These are phyloP conservation scores for Mesoclemmys tuberculata DNA, from an alignment of 2,113 vertebrate species.

Conservation along the genomic window DNA sequence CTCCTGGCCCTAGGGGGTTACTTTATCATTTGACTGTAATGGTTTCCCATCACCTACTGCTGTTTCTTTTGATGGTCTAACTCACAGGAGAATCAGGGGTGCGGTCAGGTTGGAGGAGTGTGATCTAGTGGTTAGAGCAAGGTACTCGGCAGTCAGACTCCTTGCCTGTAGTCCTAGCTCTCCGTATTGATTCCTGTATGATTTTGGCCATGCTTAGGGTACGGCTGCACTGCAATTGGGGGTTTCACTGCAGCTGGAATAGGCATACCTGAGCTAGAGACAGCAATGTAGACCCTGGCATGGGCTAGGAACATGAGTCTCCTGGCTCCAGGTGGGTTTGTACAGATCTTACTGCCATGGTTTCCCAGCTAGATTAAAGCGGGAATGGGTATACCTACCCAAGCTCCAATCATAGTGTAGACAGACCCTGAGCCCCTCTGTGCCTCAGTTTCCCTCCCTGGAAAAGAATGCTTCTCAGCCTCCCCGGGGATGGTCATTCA, in stretches of 20 bases:
- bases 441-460: neutral
- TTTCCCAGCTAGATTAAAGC: neutral
- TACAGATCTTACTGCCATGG: neutral
- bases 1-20: neutral
- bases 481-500: neutral
- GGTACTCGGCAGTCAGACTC: neutral
- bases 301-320: neutral
- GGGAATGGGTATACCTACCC: neutral
- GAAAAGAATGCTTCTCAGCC: neutral
- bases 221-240: neutral
- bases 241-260: neutral
- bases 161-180: neutral
- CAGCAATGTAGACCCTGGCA: neutral
- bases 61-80: neutral
- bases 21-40: neutral
- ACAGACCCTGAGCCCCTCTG: neutral
- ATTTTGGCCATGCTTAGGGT: neutral
- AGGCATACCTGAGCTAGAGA: neutral
- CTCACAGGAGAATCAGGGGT: accelerated
- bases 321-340: neutral
- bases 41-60: neutral
- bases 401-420: neutral
- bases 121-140: neutral
- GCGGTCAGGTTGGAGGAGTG: neutral
- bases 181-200: accelerated